phyloP scores from a whole-genome alignment of 2,797 vertebrate genomes.

The Trematomus bernacchii region DNA sequence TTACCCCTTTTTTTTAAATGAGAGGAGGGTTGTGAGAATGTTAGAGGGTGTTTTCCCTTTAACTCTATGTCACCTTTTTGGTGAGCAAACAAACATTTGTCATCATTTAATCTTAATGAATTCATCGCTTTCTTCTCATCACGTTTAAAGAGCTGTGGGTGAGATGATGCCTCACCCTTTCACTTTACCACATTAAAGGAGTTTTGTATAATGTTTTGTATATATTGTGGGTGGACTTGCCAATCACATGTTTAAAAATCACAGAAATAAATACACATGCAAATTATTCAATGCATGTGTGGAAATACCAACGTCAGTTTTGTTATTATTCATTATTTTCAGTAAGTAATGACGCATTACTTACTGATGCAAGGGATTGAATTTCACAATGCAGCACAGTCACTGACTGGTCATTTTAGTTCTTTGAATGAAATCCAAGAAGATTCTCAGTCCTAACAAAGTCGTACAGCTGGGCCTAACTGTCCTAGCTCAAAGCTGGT shows the following conservation, averaged over 20 bases:
- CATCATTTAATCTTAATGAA: conserved; percentile 7
- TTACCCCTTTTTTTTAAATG: conserved; percentile 20
- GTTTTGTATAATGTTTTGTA: conserved; percentile 28
- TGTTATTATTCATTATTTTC: conserved; percentile 50
- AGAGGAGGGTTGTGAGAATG: conserved; percentile 10
- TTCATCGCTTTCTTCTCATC: conserved; percentile 25
- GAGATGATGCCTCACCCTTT: conserved; percentile 27
- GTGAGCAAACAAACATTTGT: conserved; percentile 12
- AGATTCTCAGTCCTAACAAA: conserved; percentile 40
- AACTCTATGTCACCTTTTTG: conserved; percentile 4
- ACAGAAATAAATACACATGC: conserved; percentile 20
- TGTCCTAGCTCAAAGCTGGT: conserved; percentile 67
- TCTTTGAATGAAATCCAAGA: conserved; percentile 11
- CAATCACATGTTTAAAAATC: conserved; percentile 40
- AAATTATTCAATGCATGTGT: conserved; percentile 19
- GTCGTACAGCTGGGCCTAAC: conserved; percentile 42
- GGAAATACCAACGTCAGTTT: conserved; percentile 56
- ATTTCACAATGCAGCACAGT: background rate
- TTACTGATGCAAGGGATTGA: background rate
- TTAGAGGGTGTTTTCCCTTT: conserved; percentile 26
- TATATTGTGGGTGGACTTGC: conserved; percentile 46
- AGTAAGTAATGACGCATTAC: conserved; percentile 22
- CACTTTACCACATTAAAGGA: conserved; percentile 54
- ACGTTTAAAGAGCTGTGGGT: conserved; percentile 33
- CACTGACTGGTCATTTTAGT: background rate